phyloP scores from a whole-genome alignment of 2,888 invertebrate species.

The Phengaris alcon region DNA sequence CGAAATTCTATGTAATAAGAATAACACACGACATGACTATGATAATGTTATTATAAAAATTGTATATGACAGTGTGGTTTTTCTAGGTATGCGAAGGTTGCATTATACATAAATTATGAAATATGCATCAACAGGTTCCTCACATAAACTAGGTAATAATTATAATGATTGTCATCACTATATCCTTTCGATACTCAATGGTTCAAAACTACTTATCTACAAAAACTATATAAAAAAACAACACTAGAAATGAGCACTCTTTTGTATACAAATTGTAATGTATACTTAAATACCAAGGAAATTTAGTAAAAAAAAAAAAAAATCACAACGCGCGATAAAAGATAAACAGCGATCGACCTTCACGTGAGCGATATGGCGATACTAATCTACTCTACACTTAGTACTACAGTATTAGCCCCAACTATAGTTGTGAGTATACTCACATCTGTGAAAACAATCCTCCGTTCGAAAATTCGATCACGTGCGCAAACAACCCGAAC shows the following conservation, averaged over 20 bases:
- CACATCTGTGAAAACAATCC: slow-evolving; percentile 60
- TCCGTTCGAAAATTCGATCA: slow-evolving; percentile 58
- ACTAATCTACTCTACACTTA: slow-evolving; percentile 24
- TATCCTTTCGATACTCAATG: too few species aligned
- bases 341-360: slow-evolving; percentile 66
- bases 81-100: slow-evolving; percentile 10
- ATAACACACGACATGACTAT: neutral
- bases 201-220: too few species aligned
- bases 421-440: slow-evolving; percentile 44
- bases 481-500: slow-evolving; percentile 58
- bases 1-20: neutral
- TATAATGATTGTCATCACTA: too few species aligned
- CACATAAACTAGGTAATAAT: too few species aligned
- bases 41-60: slow-evolving; percentile 3
- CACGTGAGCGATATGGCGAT: slow-evolving; percentile 39
- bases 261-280: neutral
- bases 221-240: too few species aligned
- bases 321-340: slow-evolving; percentile 46
- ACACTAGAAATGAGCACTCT: too few species aligned
- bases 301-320: slow-evolving; percentile 10
- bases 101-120: neutral
- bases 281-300: neutral
- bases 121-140: neutral
- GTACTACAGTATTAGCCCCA: slow-evolving; percentile 17
- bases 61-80: slow-evolving; percentile 7